Conservation (phyloP, 2,888 invertebrate genomes). For the Acronicta aceris region DNA sequence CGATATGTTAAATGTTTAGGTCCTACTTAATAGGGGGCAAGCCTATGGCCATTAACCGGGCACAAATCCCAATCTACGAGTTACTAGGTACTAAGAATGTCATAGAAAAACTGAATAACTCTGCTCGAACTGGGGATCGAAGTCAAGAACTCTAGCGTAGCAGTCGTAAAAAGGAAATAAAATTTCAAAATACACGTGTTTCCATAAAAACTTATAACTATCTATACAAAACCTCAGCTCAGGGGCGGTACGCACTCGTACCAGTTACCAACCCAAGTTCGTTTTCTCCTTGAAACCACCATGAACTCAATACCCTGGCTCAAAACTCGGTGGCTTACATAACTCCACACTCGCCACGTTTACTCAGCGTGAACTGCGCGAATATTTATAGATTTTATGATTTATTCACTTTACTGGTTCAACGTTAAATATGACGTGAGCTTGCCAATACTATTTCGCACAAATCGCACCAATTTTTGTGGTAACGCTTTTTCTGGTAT, state of each 20-base stretch:
- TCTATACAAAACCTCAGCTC: neutral
- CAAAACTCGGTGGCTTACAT: slow-evolving; percentile 18
- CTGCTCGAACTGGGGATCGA: no score
- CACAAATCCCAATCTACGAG: no score
- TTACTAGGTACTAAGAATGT: no score
- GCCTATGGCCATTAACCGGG: no score
- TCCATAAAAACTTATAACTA: neutral
- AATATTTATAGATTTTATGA: slow-evolving; percentile 52
- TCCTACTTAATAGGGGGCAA: no score
- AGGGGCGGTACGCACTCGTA: slow-evolving; percentile 14
- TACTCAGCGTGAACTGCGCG: slow-evolving; percentile 16
- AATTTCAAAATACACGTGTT: neutral
- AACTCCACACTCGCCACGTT: slow-evolving; percentile 20
- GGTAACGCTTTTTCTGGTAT: neutral
- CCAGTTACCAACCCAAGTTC: slow-evolving; percentile 1
- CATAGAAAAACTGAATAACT: no score
- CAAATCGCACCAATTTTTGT: slow-evolving; percentile 7
- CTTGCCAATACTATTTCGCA: slow-evolving; percentile 15
- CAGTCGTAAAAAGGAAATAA: no score
- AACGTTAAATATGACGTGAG: slow-evolving; percentile 26
- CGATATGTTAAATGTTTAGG: no score
- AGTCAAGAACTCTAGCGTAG: no score
- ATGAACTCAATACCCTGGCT: slow-evolving; percentile 16
- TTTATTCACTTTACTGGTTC: slow-evolving; percentile 43
- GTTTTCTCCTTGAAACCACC: slow-evolving; percentile 3